Percentiles rank a stretch among this genome's conserved stretches.
These are phyloP conservation scores for Slavum lentiscoides DNA, from an alignment of 2,888 invertebrate genomes.

Conservation along the genomic window DNA sequence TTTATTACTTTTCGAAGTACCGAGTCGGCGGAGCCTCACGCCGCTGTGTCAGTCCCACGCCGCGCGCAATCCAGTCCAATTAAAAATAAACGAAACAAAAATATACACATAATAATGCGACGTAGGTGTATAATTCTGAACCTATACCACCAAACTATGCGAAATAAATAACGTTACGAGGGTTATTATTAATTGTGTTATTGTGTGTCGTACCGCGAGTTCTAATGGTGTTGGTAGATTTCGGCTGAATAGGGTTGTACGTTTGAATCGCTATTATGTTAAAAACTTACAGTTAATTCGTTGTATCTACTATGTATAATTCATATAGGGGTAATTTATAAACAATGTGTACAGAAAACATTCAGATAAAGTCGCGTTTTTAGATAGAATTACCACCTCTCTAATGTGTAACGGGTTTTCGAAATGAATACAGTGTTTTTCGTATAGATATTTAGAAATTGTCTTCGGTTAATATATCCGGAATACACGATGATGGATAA, in stretches of 20 bases:
- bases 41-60: no score
- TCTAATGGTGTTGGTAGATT: neutral
- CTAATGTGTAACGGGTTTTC: no score
- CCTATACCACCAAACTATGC: neutral
- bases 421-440: no score
- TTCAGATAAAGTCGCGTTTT: neutral
- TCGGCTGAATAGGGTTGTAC: slow-evolving; percentile 28
- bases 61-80: slow-evolving; percentile 3
- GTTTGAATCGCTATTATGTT: slow-evolving; percentile 29
- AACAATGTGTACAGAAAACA: neutral
- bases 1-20: no score
- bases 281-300: slow-evolving; percentile 2
- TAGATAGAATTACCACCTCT: no score
- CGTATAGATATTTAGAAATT: no score
- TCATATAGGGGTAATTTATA: slow-evolving; percentile 13
- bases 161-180: slow-evolving; percentile 28
- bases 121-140: no score
- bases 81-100: slow-evolving; percentile 15
- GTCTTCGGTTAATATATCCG: no score
- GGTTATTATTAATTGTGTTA: slow-evolving; percentile 41
- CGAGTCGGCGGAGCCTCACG: no score
- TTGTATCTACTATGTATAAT: neutral
- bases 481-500: no score
- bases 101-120: neutral
- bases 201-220: neutral